Conservation (phyloP, 1,140 invertebrate species). For the Heliconius hermathena region DNA sequence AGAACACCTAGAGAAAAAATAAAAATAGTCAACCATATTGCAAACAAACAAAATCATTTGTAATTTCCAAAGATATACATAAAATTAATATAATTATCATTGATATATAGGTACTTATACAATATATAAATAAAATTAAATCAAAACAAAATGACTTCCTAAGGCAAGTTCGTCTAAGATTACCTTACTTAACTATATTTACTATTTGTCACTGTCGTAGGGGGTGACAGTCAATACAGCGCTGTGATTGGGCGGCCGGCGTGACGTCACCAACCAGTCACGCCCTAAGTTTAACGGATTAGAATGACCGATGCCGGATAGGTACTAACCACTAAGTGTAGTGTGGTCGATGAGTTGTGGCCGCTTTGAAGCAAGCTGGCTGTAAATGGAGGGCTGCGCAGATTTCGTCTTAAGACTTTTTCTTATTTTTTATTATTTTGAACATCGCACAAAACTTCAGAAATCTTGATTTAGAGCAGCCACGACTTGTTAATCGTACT, state of each 20-base stretch:
- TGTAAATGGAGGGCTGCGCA: too few relatives aligned
- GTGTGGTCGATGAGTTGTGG: neutral
- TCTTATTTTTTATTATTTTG: too few relatives aligned
- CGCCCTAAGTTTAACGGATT: conserved; percentile 58
- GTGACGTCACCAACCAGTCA: conserved; percentile 66
- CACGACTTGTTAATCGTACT: too few relatives aligned
- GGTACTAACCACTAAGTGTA: conserved; percentile 14
- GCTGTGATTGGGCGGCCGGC: conserved; percentile 56
- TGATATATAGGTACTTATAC: neutral
- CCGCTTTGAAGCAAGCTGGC: too few relatives aligned
- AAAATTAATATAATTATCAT: too few relatives aligned
- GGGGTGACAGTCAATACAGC: conserved; percentile 63
- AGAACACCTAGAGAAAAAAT: too few relatives aligned
- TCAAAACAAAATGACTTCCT: neutral
- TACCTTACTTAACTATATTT: conserved; percentile 16
- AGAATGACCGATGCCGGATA: conserved; percentile 51
- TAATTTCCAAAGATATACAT: too few relatives aligned
- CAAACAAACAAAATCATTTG: too few relatives aligned
- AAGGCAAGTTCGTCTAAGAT: neutral
- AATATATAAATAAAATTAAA: neutral
- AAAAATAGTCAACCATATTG: too few relatives aligned
- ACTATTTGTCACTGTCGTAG: conserved; percentile 30
- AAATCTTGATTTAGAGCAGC: too few relatives aligned
- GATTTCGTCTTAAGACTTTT: too few relatives aligned
- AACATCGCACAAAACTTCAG: too few relatives aligned